phyloP scores from a whole-genome alignment of 1,140 invertebrate genomes.

The Drosophila kurseongensis region DNA sequence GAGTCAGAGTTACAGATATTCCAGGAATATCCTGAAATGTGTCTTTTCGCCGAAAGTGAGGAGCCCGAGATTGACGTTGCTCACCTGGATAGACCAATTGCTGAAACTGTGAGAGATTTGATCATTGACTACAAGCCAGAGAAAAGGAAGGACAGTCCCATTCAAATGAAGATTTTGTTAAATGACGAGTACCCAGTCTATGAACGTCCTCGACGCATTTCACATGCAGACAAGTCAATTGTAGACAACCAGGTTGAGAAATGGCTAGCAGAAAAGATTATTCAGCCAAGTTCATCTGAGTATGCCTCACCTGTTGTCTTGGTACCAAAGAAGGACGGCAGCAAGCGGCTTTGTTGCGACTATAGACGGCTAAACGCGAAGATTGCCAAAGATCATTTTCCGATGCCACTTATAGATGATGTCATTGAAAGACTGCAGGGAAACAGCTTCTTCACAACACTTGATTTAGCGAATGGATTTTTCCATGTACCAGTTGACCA shows the following conservation, averaged over 20 bases:
- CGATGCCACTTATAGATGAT: too few relatives aligned
- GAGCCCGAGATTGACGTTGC: not conserved
- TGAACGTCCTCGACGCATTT: too few relatives aligned
- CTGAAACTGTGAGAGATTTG: not conserved
- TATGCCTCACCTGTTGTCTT: not conserved
- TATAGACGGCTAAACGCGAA: too few relatives aligned
- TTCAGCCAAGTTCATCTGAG: not conserved
- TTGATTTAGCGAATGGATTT: not conserved
- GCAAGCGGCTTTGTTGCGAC: not conserved
- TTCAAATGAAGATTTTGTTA: too few relatives aligned
- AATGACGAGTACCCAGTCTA: too few relatives aligned
- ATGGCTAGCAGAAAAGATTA: not conserved
- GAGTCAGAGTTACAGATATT: not conserved
- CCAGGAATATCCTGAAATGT: not conserved
- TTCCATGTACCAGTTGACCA: slow-evolving; percentile 1
- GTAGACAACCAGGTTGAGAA: too few relatives aligned
- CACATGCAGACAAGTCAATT: too few relatives aligned
- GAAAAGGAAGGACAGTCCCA: too few relatives aligned
- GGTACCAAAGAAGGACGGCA: not conserved
- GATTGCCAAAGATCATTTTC: too few relatives aligned
- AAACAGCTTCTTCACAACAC: too few relatives aligned
- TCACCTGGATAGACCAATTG: not conserved
- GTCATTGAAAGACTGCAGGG: too few relatives aligned
- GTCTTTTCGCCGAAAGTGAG: not conserved
- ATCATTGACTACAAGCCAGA: not conserved